Evolutionary conservation across 2,113 vertebrate species (phyloP).

Genomic region (Burhinus bistriatus): DNA sequence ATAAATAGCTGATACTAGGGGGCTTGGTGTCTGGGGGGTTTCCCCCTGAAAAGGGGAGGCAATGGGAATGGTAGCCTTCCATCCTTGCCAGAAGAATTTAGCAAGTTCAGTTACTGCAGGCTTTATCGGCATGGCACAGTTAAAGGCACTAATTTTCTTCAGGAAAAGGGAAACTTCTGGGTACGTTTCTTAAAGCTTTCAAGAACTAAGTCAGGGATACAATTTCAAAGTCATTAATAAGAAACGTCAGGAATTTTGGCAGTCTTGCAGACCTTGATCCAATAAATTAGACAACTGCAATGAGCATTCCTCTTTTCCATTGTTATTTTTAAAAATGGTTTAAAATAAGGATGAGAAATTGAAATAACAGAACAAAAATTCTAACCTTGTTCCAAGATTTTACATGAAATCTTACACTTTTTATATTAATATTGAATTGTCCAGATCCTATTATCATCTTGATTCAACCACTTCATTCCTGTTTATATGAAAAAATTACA

Average conservation of each 20-base stretch:
- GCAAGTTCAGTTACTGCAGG: background rate
- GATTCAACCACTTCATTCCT: background rate
- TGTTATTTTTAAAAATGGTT: background rate
- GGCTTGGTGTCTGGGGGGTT: background rate
- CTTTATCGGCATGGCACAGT: background rate
- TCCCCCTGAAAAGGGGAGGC: background rate
- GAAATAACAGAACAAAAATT: background rate
- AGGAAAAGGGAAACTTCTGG: background rate
- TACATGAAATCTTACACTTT: background rate
- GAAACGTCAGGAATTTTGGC: background rate
- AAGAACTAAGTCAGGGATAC: background rate
- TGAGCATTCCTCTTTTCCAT: background rate
- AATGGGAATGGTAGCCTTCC: background rate
- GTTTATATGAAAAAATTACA: background rate
- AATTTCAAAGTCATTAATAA: constrained; percentile 16
- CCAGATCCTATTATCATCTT: background rate
- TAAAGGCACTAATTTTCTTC: background rate
- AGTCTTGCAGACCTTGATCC: background rate
- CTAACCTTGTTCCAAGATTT: background rate
- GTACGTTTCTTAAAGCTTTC: background rate
- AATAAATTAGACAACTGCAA: background rate
- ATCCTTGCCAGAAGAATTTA: background rate
- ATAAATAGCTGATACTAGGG: background rate
- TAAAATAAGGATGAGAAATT: background rate
- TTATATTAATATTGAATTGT: background rate